phyloP scores from a whole-genome alignment of 2,888 invertebrate genomes.

The Apotomis capreana region DNA sequence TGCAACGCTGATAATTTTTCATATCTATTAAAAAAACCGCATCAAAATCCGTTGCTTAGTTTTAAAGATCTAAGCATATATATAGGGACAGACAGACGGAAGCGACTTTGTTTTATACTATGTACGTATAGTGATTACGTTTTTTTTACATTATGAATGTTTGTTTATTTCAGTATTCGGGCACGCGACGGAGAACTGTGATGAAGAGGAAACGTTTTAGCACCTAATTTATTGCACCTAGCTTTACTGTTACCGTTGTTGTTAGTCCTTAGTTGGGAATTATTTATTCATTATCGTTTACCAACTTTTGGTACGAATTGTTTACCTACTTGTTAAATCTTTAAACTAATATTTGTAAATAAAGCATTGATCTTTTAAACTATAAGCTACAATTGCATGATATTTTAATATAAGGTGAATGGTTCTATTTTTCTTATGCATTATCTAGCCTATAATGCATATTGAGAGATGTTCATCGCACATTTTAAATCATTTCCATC shows the following conservation, averaged over 20 bases:
- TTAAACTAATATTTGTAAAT: constrained; percentile 71
- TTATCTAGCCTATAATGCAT: constrained; percentile 77
- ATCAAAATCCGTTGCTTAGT: too few relatives aligned
- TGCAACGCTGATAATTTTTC: too few relatives aligned
- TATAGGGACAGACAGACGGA: too few relatives aligned
- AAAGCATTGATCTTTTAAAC: constrained; percentile 66
- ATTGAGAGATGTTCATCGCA: constrained; percentile 69
- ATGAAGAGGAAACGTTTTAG: constrained; percentile 93
- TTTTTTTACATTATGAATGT: not conserved
- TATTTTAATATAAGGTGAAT: constrained; percentile 64
- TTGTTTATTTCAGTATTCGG: constrained; percentile 90
- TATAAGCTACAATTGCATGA: constrained; percentile 67
- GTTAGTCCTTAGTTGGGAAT: constrained; percentile 72
- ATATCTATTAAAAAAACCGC: too few relatives aligned
- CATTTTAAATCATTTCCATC: constrained; percentile 66
- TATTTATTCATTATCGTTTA: constrained; percentile 74
- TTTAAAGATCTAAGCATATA: too few relatives aligned
- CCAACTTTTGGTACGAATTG: constrained; percentile 66
- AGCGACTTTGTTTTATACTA: too few relatives aligned
- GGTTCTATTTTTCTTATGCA: constrained; percentile 71
- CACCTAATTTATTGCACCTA: constrained; percentile 64
- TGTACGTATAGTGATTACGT: too few relatives aligned
- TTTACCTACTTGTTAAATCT: constrained; percentile 60
- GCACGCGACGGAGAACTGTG: constrained; percentile 93
- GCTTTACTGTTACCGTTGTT: constrained; percentile 79